Evolutionary conservation across 2,113 vertebrate genomes (phyloP), one percentile per base, ranked within the genome.

Genomic region (Ciconia maguari): DNA sequence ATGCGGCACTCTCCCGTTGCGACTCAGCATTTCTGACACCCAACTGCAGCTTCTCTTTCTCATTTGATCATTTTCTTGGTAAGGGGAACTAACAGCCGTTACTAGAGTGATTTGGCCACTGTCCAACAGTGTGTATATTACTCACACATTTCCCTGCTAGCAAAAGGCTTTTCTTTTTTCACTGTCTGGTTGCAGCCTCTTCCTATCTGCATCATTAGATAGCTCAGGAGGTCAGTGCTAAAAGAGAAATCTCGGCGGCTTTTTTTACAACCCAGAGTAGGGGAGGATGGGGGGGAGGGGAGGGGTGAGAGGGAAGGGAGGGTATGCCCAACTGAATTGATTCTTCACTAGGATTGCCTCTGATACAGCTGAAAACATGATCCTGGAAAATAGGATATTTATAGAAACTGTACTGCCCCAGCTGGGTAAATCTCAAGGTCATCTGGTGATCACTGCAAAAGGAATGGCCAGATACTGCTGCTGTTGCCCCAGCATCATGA

Each of bases 71-170:
- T 86, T 90, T 95, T 95, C 91, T 86, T 92, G 41, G 15, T 75
- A 49, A 91, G 64, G 82, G 90, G 71, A 94, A 22, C 89, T 88
- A 96, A 68, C 94, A 97, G 94, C 90, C 85, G 70, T 94, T 96
- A 95, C 89, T 94, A 83, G 95, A 97, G 95, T 84, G 91, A 97
- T 95, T 89, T 96, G 97, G 96, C 94, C 87, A 69, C 82, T 21
- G 2, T 90, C 94, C 95, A 97, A 86, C 79, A 81, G 65, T 75
- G 92, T 93, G 94, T 95, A 17, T 86, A 79, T 94, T 95, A 96
- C 94, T 97, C 95, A 94, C 89, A 85, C 81, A 51, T 93, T 87
- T 94, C 81, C 72, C 93, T 94, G 94, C 90, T 87, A 95, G 96
- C 90, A 83, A 90, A 93, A 87, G 75, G 62, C 49, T 13, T 36